These are phyloP conservation scores for Argyresthia albistria DNA, from an alignment of 2,888 invertebrate species.

Conservation along the genomic window DNA sequence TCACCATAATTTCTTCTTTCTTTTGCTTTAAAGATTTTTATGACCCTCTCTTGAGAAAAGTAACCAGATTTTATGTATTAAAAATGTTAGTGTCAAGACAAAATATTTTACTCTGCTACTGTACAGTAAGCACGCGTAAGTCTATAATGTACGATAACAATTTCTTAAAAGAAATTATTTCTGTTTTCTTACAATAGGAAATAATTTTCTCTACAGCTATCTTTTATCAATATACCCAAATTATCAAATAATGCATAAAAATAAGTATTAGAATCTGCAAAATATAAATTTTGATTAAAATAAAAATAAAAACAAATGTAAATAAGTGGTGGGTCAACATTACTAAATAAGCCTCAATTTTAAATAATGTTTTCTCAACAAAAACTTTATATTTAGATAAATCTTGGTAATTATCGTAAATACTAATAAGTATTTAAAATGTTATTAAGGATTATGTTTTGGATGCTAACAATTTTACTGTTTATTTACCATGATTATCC, in stretches of 20 bases:
- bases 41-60: no score
- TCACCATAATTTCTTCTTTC: no score
- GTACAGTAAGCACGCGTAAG: no score
- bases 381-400: neutral
- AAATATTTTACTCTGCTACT: no score
- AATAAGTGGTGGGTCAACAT: constrained; percentile 5
- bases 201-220: no score
- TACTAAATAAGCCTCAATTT: constrained; percentile 3
- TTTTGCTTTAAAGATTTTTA: no score
- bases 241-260: neutral
- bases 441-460: neutral
- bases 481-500: neutral
- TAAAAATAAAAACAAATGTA: constrained; percentile 3
- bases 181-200: no score
- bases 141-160: no score
- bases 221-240: neutral
- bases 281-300: neutral
- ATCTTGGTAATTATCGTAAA: neutral
- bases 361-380: neutral
- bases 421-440: neutral
- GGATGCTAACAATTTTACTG: neutral
- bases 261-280: neutral
- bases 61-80: no score
- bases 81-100: no score
- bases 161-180: no score